Evolutionary conservation across 2,888 invertebrate species (phyloP).

Genomic region (Nomada lathburiana): DNA sequence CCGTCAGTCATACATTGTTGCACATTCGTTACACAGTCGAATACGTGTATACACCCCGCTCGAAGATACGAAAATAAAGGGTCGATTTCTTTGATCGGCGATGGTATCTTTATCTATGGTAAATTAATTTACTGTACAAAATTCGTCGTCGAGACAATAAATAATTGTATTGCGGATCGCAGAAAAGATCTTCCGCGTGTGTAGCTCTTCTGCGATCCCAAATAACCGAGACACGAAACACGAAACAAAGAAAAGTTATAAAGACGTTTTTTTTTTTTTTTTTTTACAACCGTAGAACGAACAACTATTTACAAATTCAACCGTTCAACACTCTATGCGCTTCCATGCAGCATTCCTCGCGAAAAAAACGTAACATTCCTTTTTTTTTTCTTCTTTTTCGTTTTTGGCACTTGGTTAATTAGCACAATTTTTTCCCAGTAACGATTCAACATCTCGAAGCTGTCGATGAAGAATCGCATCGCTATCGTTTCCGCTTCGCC

Average conservation of each 20-base stretch:
- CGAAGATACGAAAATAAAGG: constrained; percentile 37
- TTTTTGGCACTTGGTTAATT: constrained; percentile 54
- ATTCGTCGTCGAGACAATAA: constrained; percentile 41
- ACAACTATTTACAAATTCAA: constrained; percentile 40
- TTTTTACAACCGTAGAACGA: constrained; percentile 1
- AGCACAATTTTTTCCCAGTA: not conserved
- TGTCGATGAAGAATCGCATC: not conserved
- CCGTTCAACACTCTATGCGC: not conserved
- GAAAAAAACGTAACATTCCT: constrained; percentile 21
- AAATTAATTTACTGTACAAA: constrained; percentile 39
- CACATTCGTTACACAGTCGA: constrained; percentile 48
- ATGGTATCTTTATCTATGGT: not conserved
- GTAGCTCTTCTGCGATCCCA: constrained; percentile 13
- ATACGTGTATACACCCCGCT: not conserved
- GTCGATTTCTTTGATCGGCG: constrained; percentile 24
- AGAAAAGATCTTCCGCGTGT: not conserved
- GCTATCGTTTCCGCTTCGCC: not conserved
- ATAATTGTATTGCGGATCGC: constrained; percentile 40
- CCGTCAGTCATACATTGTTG: constrained; percentile 51
- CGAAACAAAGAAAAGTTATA: constrained; percentile 14
- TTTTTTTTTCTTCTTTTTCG: constrained; percentile 3
- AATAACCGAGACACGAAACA: constrained; percentile 21
- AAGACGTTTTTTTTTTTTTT: not conserved
- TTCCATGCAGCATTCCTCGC: constrained; percentile 6
- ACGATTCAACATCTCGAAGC: not conserved